These are phyloP conservation scores for Callosobruchus maculatus DNA, from an alignment of 2,888 invertebrate genomes.

Conservation along the genomic window DNA sequence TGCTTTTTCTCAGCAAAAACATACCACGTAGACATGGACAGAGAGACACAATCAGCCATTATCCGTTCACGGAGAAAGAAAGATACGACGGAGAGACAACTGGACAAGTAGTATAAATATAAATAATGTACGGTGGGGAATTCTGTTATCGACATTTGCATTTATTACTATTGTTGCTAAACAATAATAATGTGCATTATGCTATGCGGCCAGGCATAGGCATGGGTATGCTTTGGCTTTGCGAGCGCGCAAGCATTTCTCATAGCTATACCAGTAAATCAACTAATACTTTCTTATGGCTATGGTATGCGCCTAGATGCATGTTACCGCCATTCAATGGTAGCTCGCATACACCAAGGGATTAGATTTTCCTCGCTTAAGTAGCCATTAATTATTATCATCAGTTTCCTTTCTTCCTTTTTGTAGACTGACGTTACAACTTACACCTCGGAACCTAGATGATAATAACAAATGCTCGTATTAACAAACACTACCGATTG, in stretches of 20 bases:
- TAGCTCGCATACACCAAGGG: not conserved
- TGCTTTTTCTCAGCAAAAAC: not conserved
- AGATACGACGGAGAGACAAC: not conserved
- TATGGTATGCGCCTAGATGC: not conserved
- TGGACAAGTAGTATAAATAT: not conserved
- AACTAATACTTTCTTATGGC: constrained; percentile 17
- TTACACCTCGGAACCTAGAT: not conserved
- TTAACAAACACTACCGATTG: too few relatives aligned
- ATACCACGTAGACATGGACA: not conserved
- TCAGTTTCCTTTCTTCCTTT: not conserved
- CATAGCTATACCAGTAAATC: constrained; percentile 25
- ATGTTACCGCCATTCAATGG: not conserved
- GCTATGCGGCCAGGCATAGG: constrained; percentile 22
- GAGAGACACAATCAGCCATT: not conserved
- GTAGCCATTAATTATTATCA: not conserved
- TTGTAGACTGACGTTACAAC: not conserved
- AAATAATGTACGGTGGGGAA: constrained; percentile 13
- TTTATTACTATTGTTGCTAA: constrained; percentile 37
- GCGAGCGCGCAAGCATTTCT: constrained; percentile 23
- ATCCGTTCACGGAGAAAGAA: not conserved
- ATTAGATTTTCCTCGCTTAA: not conserved
- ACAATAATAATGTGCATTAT: constrained; percentile 33
- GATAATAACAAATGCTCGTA: too few relatives aligned
- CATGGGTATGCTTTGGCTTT: not conserved
- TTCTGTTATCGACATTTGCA: constrained; percentile 36